Conservation (phyloP, 2,797 vertebrate genomes). For the Tragopan temminckii region DNA sequence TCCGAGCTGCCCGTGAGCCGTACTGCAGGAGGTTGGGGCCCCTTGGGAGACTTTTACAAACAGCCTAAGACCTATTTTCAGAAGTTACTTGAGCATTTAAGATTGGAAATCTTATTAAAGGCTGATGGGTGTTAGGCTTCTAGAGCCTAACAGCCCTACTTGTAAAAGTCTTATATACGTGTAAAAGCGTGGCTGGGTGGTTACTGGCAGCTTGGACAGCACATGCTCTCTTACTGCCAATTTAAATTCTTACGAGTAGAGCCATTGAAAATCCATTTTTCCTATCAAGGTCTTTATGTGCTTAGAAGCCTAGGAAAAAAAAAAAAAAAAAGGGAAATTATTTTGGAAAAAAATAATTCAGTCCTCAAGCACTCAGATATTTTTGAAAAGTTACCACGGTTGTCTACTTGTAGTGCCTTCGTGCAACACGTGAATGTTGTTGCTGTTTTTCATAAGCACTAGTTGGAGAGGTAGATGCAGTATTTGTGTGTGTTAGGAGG, state of each 20-base stretch:
- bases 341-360: background rate
- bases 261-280: background rate
- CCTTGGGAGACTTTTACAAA: background rate
- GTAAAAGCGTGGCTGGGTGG: background rate
- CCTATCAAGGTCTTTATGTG: background rate
- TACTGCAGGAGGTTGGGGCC: background rate
- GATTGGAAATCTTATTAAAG: slow-evolving; percentile 38
- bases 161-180: background rate
- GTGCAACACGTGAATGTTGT: rapidly evolving
- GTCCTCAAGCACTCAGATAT: rapidly evolving
- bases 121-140: slow-evolving; percentile 29
- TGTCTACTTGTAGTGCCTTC: rapidly evolving
- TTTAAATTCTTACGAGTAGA: background rate
- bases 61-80: background rate
- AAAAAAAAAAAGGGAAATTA: background rate
- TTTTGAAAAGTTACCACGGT: background rate
- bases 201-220: slow-evolving; percentile 11
- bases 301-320: background rate
- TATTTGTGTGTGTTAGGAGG: background rate
- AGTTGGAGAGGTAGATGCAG: background rate
- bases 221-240: rapidly evolving
- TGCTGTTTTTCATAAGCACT: background rate
- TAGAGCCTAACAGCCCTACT: background rate
- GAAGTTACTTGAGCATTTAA: slow-evolving; percentile 29
- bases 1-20: background rate